Conservation (phyloP, 1,140 invertebrate genomes). For the Sinella curviseta region DNA sequence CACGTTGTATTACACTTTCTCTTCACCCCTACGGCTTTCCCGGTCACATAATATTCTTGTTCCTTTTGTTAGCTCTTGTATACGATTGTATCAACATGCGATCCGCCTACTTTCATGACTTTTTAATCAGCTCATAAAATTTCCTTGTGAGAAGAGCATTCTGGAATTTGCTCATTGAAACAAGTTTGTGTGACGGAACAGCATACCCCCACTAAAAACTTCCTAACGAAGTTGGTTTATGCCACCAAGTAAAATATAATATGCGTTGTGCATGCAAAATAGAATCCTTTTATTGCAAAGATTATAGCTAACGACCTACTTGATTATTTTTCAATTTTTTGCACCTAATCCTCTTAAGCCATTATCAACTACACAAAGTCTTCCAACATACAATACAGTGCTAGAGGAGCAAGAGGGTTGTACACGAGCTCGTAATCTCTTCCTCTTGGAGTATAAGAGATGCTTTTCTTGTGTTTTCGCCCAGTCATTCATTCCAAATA, state of each 20-base stretch:
- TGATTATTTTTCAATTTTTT: conserved; percentile 27
- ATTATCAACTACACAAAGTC: background rate
- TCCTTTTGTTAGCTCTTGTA: no score
- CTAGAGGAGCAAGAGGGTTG: background rate
- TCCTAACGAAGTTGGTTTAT: no score
- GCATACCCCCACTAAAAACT: no score
- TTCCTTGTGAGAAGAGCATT: background rate
- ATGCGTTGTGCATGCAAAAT: background rate
- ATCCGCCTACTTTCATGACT: background rate
- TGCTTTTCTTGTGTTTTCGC: conserved; percentile 21
- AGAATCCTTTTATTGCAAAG: conserved; percentile 15
- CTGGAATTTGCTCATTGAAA: no score
- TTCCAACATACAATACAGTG: background rate
- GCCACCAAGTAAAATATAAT: no score
- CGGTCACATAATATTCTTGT: no score
- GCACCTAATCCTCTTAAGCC: conserved; percentile 24
- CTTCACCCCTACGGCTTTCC: no score
- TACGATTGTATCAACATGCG: no score
- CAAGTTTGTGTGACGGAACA: no score
- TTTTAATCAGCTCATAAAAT: background rate
- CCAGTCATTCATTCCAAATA: background rate
- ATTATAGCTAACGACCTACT: conserved; percentile 24
- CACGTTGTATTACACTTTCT: no score
- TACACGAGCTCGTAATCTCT: conserved; percentile 1
- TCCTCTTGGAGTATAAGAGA: background rate